Base-by-base conservation (phyloP, 2,888 invertebrate species). In the Zootermopsis nevadensis region DNA sequence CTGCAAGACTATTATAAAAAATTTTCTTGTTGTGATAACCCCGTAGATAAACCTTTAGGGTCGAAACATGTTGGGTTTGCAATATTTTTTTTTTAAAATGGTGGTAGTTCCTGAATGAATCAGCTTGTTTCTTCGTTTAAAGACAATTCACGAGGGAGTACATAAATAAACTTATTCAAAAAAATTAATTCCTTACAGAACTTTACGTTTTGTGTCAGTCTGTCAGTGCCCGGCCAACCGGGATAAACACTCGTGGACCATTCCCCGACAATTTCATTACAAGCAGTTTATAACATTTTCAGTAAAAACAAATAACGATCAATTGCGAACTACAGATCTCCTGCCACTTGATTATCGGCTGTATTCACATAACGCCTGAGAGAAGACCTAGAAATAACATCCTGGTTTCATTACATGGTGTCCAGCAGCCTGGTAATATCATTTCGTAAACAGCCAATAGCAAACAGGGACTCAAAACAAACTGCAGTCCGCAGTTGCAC, bases 401-500 rank as follows among this genome's bases (percentile, higher is more conserved):
- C 35, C 79, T 79, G 66, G 33, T 79, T 79, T 79, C 79, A 79
- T 79, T 79, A 79, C 66, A 79, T 35, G 33, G 48, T 38, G 66
- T 66, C 33, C 66, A 79, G 66, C 35, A 60, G 35, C 33, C 35
- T 66, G 79, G 79, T 79, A 79, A 79, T 79, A 79, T 79, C 66
- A 79, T 79, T 79, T 79, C 79, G 79, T 66, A 79, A 66, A 79
- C 66, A 79, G 66, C 79, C 79, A 79, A 79, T 79, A 79, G 79
- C 79, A 66, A 77, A 77, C 77, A 77, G 77, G 77, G 53, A n/a
- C n/a, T n/a, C n/a, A n/a, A 55, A 55, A 79, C 79, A 60, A 79
- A 79, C 33, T 79, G 66, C 35, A 79, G n/a, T 66, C 35, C 33
- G 35, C 33, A 19, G 15, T 42, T 74, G 74, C 74, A 74, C n/a